A percentile compares a stretch with the other conserved stretches of the same genome.
phyloP scores from a whole-genome alignment of 2,888 invertebrate species.

The Papilio gigon region DNA sequence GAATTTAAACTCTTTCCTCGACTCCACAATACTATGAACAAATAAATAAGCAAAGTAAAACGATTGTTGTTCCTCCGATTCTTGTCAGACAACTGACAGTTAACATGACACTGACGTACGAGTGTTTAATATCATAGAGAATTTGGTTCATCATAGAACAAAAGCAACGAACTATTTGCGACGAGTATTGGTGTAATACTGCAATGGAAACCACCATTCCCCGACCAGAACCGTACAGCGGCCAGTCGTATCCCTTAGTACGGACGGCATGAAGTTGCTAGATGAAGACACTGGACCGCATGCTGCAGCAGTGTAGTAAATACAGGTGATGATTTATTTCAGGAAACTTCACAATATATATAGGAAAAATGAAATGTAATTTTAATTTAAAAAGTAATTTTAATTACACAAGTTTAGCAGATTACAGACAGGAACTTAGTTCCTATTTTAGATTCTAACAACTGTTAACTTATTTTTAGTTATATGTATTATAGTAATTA shows the following conservation, averaged over 20 bases:
- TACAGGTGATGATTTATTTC: too few species aligned
- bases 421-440: conserved; percentile 28
- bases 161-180: background rate
- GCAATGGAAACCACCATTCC: background rate
- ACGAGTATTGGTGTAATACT: background rate
- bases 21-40: background rate
- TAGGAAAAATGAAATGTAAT: background rate
- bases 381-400: conserved; percentile 20
- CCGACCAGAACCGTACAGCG: too few species aligned
- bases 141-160: background rate
- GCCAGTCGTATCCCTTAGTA: too few species aligned
- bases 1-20: background rate
- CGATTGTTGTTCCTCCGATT: background rate
- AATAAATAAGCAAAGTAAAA: background rate
- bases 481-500: background rate
- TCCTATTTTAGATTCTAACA: background rate
- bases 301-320: too few species aligned
- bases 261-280: background rate
- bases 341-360: too few species aligned
- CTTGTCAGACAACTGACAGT: background rate
- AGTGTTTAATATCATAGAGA: background rate
- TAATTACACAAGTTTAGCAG: conserved; percentile 24
- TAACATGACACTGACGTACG: background rate
- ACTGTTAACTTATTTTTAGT: conserved; percentile 5
- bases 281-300: background rate